Conservation (phyloP, 1,140 invertebrate species). For the Bombus difficillimus region DNA sequence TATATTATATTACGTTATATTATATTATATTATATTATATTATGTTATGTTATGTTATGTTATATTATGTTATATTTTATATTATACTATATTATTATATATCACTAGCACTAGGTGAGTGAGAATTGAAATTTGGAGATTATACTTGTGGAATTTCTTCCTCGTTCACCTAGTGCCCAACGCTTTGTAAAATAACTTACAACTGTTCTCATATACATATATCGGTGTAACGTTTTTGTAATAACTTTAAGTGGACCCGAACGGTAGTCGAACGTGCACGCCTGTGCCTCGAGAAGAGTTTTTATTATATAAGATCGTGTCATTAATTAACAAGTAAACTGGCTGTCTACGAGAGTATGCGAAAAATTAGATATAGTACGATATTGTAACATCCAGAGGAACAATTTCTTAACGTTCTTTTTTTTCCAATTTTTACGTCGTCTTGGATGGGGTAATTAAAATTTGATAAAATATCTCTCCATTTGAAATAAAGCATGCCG, state of each 20-base stretch:
- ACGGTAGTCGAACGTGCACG: constrained; percentile 73
- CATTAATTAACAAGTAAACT: too few species aligned
- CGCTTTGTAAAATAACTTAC: constrained; percentile 63
- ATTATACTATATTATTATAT: constrained; percentile 16
- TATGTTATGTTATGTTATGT: neutral
- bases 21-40: neutral
- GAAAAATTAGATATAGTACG: too few species aligned
- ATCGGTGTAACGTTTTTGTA: constrained; percentile 48
- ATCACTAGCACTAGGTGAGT: constrained; percentile 59
- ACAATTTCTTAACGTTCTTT: neutral
- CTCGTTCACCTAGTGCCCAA: constrained; percentile 49
- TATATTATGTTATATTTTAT: neutral
- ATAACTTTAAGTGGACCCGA: constrained; percentile 78
- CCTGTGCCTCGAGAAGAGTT: constrained; percentile 62
- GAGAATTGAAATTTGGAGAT: constrained; percentile 52
- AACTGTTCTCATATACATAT: constrained; percentile 57
- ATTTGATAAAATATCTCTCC: neutral
- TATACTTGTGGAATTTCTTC: constrained; percentile 14
- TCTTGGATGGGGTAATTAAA: neutral
- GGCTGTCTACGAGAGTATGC: neutral
- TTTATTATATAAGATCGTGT: too few species aligned
- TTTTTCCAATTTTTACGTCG: neutral
- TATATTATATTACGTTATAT: neutral
- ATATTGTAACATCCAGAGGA: neutral
- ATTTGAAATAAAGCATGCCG: neutral